Conservation (phyloP, 2,888 invertebrate species). For the Noctua comes region DNA sequence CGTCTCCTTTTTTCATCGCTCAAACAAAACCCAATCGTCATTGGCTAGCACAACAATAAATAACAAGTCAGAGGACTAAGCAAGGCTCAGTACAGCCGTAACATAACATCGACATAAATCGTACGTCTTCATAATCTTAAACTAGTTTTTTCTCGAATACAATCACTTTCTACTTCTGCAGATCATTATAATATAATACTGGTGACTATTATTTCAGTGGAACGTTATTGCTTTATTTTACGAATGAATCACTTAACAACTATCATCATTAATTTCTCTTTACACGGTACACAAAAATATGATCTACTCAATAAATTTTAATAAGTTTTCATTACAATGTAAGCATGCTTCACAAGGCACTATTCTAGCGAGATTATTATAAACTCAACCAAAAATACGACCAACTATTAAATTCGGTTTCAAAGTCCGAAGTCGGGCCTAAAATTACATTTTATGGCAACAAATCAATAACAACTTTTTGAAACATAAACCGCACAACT, state of each 20-base stretch:
- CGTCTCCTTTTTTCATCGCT: constrained; percentile 6
- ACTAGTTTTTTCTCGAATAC: constrained; percentile 72
- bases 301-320: constrained; percentile 79
- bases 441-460: constrained; percentile 86
- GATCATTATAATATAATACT: constrained; percentile 80
- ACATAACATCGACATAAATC: constrained; percentile 58
- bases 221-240: constrained; percentile 86
- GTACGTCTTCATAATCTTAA: constrained; percentile 60
- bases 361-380: constrained; percentile 88
- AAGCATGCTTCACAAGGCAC: constrained; percentile 90
- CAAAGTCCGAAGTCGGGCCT: constrained; percentile 85
- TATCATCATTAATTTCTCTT: constrained; percentile 72
- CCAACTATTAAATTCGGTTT: constrained; percentile 89
- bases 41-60: constrained; percentile 57
- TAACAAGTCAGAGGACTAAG: constrained; percentile 55
- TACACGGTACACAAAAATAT: constrained; percentile 86
- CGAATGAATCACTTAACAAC: constrained; percentile 69
- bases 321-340: constrained; percentile 78
- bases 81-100: constrained; percentile 46
- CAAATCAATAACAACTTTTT: constrained; percentile 80
- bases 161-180: constrained; percentile 73
- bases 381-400: constrained; percentile 80
- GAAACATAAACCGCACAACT: constrained; percentile 72
- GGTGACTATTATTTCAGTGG: constrained; percentile 79
- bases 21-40: constrained; percentile 42